Conservation (phyloP, 2,113 vertebrate species). For the Plotosus lineatus region DNA sequence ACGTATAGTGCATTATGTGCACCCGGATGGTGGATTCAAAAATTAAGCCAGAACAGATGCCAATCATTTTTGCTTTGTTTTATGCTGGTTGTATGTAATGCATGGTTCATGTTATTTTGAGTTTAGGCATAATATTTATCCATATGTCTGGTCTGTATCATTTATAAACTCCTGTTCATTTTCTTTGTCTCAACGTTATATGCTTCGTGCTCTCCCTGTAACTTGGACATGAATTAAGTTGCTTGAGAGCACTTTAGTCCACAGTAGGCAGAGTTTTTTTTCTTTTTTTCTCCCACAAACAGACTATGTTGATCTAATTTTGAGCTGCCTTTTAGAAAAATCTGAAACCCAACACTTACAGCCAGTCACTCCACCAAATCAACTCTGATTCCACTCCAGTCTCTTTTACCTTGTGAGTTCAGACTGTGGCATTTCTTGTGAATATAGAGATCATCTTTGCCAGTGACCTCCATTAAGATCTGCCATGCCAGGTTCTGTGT, state of each 20-base stretch:
- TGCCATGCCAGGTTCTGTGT: constrained; percentile 6
- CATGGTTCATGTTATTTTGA: not conserved
- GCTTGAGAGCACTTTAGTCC: not conserved
- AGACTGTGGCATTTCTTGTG: constrained; percentile 11
- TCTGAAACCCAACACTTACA: not conserved
- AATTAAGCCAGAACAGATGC: too few relatives aligned
- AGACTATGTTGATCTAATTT: not conserved
- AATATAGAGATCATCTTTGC: constrained; percentile 1
- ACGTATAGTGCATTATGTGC: too few relatives aligned
- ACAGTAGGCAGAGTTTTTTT: not conserved
- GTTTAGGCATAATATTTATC: not conserved
- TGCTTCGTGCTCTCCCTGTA: not conserved
- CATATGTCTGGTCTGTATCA: not conserved
- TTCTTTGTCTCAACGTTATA: not conserved
- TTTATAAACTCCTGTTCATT: not conserved
- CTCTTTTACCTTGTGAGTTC: not conserved
- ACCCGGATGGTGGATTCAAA: too few relatives aligned
- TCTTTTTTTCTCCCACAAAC: not conserved
- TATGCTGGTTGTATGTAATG: not conserved
- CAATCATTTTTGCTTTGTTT: not conserved
- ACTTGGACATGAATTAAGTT: not conserved
- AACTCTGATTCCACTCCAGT: not conserved
- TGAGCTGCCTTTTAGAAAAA: not conserved
- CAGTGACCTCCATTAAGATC: constrained; percentile 6
- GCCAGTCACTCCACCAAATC: not conserved